A percentile compares a stretch with the other conserved stretches of the same genome.
These are phyloP conservation scores for Melangyna quadrimaculata DNA, from an alignment of 2,888 invertebrate genomes.

Conservation along the genomic window DNA sequence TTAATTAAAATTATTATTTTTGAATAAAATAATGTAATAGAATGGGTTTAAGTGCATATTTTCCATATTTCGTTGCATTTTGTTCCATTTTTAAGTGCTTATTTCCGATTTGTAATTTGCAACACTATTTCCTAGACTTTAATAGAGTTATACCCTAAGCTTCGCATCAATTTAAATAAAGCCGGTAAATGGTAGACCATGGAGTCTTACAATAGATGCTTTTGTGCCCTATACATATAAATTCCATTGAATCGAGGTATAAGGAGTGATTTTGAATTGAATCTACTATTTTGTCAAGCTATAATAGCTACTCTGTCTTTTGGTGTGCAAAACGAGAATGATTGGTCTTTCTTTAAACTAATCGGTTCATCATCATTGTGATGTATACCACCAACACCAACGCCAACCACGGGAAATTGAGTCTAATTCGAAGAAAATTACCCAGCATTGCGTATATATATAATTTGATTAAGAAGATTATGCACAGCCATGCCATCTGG, in stretches of 20 bases:
- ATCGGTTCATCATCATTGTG: conserved; percentile 19
- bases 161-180: conserved; percentile 19
- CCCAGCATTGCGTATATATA: background rate
- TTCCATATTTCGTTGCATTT: too few species aligned
- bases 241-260: too few species aligned
- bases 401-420: background rate
- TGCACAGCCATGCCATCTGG: conserved; percentile 4
- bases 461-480: conserved; percentile 21
- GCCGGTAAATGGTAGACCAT: background rate
- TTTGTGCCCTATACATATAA: background rate
- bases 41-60: too few species aligned
- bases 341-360: conserved; percentile 16
- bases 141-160: background rate
- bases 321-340: conserved; percentile 16
- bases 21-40: too few species aligned
- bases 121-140: background rate
- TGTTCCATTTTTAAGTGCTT: too few species aligned
- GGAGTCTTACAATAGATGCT: background rate
- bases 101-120: too few species aligned
- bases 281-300: conserved; percentile 16
- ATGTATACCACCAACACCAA: background rate
- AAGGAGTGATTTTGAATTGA: conserved; percentile 28
- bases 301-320: background rate
- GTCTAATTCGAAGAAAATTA: conserved; percentile 36
- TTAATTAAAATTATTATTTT: too few species aligned